Percentiles rank a stretch among this genome's conserved stretches.
phyloP scores from a whole-genome alignment of 2,797 vertebrate species.

The Microcaecilia unicolor region DNA sequence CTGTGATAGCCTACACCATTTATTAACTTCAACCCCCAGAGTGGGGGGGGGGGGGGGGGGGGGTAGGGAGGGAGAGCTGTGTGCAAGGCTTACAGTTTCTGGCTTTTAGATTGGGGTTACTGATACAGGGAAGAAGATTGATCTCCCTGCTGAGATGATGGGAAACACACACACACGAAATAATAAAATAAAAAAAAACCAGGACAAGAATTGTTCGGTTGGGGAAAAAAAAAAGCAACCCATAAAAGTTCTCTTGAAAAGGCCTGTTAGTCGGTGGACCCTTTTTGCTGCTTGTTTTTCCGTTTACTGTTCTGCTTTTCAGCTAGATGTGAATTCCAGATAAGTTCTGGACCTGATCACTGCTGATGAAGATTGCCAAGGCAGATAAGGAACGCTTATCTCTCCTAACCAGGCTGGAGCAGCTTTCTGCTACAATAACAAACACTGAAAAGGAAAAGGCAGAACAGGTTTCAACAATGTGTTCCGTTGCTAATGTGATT shows the following conservation, averaged over 20 bases:
- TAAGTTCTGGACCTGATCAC: conserved; percentile 77
- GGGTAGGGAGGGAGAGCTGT: conserved; percentile 24
- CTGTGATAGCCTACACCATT: conserved; percentile 65
- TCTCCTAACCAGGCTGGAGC: conserved; percentile 75
- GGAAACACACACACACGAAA: too few relatives aligned
- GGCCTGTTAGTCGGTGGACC: conserved; percentile 29
- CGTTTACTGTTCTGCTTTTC: conserved; percentile 76
- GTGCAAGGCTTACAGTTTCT: conserved; percentile 18
- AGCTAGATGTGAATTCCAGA: conserved; percentile 83
- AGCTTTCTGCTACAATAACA: conserved; percentile 72
- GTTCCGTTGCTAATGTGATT: conserved; percentile 84
- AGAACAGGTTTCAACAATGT: conserved; percentile 73
- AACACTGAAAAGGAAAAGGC: conserved; percentile 57
- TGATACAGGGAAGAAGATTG: conserved; percentile 37
- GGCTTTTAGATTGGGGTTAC: conserved; percentile 30
- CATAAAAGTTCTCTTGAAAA: conserved; percentile 4
- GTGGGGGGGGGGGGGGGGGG: too few relatives aligned
- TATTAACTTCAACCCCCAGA: conserved; percentile 65
- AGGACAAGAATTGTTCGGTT: too few relatives aligned
- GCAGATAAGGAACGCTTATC: conserved; percentile 90
- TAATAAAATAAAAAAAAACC: too few relatives aligned
- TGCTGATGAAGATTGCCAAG: conserved; percentile 81
- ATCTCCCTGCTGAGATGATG: conserved; percentile 20
- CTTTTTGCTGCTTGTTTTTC: conserved; percentile 18
- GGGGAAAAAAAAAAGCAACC: too few relatives aligned